Evolutionary conservation across 2,113 vertebrate genomes (phyloP), one percentile per base, ranked within the genome.

Genomic region (Chloropsis hardwickii): DNA sequence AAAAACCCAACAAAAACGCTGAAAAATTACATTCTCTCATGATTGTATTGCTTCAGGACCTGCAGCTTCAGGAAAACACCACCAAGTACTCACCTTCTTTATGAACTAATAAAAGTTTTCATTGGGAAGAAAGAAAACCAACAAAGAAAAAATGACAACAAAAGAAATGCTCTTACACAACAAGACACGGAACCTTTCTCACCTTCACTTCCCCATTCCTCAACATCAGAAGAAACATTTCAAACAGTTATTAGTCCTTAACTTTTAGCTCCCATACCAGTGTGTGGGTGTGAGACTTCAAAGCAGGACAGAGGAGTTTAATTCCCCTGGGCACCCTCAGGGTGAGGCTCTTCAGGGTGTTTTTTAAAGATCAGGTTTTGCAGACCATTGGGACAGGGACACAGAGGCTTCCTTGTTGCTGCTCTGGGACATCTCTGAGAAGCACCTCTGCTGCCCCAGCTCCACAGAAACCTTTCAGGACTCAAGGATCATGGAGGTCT

Each of bases 131-230:
- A 51, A 39, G 10, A 18, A 88, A 56, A 64, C 3, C 29, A 33
- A 21, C 42, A 67, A 58, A 66, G 48, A 35, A 60, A 27, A 83
- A 83, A 57, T 13, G 33, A 40, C 33, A 64, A 53, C 31, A 54
- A 50, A 58, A 90, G 15, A 78, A 92, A 47, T 20, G 8, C 12
- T 31, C 45, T 79, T 71, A 28, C 8, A 27, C 69, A 88, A 86
- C 20, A 31, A n/a, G 33, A 21, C 31, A 19, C 0, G 0, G 53
- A 87, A 82, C 61, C 62, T 48, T 29, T 1, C 0, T 51, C 48
- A 62, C 18, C 51, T 61, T 20, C 42, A 37, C 44, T 90, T 94
- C 88, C 81, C 61, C 78, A 24, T 90, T 93, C 78, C 53, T 87
- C 69, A 70, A 3, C 39, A 6, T 24, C 35, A 73, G 42, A 37